Percentiles rank a stretch among this genome's conserved stretches.
Conservation (phyloP, 2,797 vertebrate genomes). For the Mallotus villosus region DNA sequence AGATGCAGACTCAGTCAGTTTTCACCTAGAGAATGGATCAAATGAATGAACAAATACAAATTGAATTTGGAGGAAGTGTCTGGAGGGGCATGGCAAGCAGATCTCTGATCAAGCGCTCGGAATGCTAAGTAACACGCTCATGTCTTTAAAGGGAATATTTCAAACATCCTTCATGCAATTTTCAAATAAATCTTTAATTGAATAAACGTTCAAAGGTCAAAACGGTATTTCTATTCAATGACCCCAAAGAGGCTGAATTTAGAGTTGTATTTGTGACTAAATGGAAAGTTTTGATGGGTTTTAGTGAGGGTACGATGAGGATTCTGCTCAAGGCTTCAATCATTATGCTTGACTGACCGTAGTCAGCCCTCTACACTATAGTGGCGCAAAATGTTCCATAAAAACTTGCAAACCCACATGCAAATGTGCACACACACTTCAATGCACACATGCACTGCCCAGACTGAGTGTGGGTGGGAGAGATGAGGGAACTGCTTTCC, state of each 20-base stretch:
- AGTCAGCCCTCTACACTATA: slow-evolving; percentile 46
- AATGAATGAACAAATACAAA: slow-evolving; percentile 54
- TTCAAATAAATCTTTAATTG: not conserved
- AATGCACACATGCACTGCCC: not conserved
- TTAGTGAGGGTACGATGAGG: slow-evolving; percentile 38
- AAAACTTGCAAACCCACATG: slow-evolving; percentile 8
- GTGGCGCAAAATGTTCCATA: slow-evolving; percentile 32
- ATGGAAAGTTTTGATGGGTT: slow-evolving; percentile 42
- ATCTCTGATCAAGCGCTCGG: slow-evolving; percentile 46
- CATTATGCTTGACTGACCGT: slow-evolving; percentile 50
- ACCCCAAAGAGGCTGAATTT: slow-evolving; percentile 47
- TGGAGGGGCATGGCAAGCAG: slow-evolving; percentile 38
- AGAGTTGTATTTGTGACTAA: slow-evolving; percentile 52
- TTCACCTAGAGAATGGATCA: slow-evolving; percentile 57
- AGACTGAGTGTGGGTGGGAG: not conserved
- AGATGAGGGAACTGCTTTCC: no score
- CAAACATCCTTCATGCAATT: not conserved
- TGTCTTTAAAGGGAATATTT: slow-evolving; percentile 24
- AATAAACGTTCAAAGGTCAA: not conserved
- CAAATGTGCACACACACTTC: slow-evolving; percentile 1
- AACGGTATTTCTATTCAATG: slow-evolving; percentile 42
- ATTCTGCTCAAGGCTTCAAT: slow-evolving; percentile 50
- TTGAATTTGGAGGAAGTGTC: slow-evolving; percentile 57
- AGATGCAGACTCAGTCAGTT: slow-evolving; percentile 54
- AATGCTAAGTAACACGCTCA: slow-evolving; percentile 48